Evolutionary conservation across 2,797 vertebrate species (phyloP).

Genomic region (Sebastes kiyomatsui): DNA sequence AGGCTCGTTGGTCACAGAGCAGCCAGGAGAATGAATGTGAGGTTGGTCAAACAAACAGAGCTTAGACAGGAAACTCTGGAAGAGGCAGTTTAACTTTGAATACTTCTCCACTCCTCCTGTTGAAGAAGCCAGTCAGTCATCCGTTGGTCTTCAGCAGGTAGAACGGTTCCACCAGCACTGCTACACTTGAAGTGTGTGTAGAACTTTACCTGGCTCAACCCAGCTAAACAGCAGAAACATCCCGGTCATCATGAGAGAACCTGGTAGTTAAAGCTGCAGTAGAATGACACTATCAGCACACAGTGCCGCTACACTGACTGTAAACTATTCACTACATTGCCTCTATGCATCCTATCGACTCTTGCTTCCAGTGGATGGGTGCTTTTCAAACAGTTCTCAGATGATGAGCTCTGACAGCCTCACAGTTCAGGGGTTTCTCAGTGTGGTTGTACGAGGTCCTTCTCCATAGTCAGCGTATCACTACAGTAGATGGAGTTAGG

Average conservation of each 20-base stretch:
- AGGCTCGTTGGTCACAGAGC: not conserved
- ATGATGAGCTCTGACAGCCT: not conserved
- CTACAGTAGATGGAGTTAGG: not conserved
- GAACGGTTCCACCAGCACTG: not conserved
- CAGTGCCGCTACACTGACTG: not conserved
- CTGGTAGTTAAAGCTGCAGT: not conserved
- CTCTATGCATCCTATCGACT: not conserved
- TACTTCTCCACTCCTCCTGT: not conserved
- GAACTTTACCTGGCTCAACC: not conserved
- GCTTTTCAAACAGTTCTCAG: not conserved
- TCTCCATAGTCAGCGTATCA: not conserved
- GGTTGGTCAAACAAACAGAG: not conserved
- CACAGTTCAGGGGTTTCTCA: not conserved
- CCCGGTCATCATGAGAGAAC: not conserved
- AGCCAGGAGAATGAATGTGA: not conserved
- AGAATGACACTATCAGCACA: not conserved
- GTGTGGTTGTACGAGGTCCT: not conserved
- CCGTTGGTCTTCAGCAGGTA: not conserved
- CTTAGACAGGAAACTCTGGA: not conserved
- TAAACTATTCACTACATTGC: not conserved
- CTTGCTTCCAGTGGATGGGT: not conserved
- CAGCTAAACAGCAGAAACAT: too few species aligned
- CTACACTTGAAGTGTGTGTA: not conserved
- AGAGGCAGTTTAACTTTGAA: not conserved
- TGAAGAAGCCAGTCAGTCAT: not conserved